A percentile compares a stretch with the other conserved stretches of the same genome.
These are phyloP conservation scores for Entomobrya multifasciata DNA, from an alignment of 2,888 invertebrate species.

Conservation along the genomic window DNA sequence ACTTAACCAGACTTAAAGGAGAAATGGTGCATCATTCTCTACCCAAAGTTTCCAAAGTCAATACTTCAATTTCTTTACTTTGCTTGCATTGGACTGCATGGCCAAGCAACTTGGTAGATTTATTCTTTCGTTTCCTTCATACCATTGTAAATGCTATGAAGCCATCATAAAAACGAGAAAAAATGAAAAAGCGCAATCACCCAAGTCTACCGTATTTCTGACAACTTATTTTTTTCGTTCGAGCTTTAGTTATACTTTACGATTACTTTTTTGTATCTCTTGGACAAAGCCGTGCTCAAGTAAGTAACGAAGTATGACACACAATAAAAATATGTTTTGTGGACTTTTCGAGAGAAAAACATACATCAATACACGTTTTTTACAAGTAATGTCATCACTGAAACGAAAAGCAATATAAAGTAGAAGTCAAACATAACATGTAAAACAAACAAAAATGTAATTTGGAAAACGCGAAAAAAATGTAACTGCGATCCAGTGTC, in stretches of 20 bases:
- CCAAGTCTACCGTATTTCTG: constrained; percentile 13
- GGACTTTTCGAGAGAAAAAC: neutral
- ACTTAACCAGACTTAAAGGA: too few species aligned
- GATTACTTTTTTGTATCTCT: neutral
- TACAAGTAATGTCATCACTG: neutral
- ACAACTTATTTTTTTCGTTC: neutral
- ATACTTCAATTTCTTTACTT: constrained; percentile 14
- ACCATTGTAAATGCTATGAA: neutral
- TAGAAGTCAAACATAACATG: constrained; percentile 11
- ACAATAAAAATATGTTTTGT: neutral
- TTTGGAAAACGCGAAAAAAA: constrained; percentile 12
- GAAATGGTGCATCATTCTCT: constrained; percentile 27
- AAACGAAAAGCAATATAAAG: constrained; percentile 18
- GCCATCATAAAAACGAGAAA: neutral
- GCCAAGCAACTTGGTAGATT: constrained; percentile 12
- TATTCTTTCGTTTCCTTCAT: neutral
- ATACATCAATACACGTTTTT: neutral
- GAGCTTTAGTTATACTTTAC: neutral
- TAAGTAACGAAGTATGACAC: constrained; percentile 1
- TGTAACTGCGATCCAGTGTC: constrained; percentile 19
- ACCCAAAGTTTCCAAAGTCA: constrained; percentile 20
- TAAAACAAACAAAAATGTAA: constrained; percentile 7
- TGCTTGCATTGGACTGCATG: too few species aligned
- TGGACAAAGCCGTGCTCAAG: neutral
- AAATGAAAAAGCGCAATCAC: neutral